Evolutionary conservation across 2,888 invertebrate genomes (phyloP), one percentile per base, ranked within the genome.

Genomic region (Pandemis heparana): DNA sequence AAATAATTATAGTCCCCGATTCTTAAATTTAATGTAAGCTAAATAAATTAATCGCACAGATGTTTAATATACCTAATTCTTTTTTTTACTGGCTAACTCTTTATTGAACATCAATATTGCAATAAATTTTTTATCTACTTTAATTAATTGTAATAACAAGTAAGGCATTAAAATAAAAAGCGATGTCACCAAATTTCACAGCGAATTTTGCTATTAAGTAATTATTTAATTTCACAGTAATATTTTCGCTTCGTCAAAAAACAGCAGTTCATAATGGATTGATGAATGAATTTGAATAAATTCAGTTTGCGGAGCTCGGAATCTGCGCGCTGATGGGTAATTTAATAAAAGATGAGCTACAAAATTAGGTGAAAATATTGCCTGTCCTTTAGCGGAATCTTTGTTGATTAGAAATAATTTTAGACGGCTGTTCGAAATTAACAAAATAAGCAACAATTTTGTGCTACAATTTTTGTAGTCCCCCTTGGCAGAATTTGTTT

Each of bases 271-370:
- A 53, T 62, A 71, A 71, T 68, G 56, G 72, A 67, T 72, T 72
- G 72, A 72, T 68, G 72, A 72, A 68, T 72, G 72, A 72, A 72
- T 68, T 72, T 67, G 72, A 72, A 72, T 72, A 67, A 72, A 72
- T 72, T 67, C 66, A 72, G 67, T 72, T 72, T 67, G 56, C 46
- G 53, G 67, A 64, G 65, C 62, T 46, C 43, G n/a, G 23, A 71
- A 63, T 63, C 68, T 56, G 62, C 56, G 63, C 46, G 63, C 38
- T 72, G 62, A 71, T 72, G 67, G 62, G 38, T 68, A 63, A 72
- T 72, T 72, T 63, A 72, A 72, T 68, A 68, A 72, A 72, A 53
- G 63, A 72, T 68, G 72, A 72, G 72, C 68, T 68, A 68, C 67
- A 68, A 68, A 68, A 63, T 68, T 63, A 72, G 56, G 63, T 63